Conservation (phyloP, 2,797 vertebrate species). For the Sternarchorhynchus goeldii region DNA sequence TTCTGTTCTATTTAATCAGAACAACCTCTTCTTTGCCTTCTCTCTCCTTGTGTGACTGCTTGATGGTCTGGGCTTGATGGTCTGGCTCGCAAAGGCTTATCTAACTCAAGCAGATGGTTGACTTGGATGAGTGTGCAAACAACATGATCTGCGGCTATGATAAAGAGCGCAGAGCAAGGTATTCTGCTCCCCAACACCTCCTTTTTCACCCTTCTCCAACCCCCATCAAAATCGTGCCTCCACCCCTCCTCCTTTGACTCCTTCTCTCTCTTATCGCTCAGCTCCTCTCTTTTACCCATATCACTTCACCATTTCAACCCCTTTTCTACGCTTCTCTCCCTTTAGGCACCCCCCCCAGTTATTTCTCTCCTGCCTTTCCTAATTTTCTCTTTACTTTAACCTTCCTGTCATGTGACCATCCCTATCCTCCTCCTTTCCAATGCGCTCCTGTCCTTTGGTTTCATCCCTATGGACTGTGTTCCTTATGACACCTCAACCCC, state of each 20-base stretch:
- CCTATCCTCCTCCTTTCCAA: slow-evolving; percentile 62
- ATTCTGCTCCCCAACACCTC: slow-evolving; percentile 68
- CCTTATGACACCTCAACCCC: slow-evolving; percentile 48
- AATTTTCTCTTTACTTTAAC: slow-evolving; percentile 52
- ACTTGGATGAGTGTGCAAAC: slow-evolving; percentile 99
- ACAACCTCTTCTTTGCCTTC: slow-evolving; percentile 45
- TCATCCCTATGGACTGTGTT: slow-evolving; percentile 32
- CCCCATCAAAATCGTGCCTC: slow-evolving; percentile 42
- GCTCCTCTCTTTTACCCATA: not conserved
- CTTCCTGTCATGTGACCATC: slow-evolving; percentile 1
- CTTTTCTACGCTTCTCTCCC: not conserved
- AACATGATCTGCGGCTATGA: slow-evolving; percentile 94
- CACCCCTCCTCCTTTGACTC: slow-evolving; percentile 56
- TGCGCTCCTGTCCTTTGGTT: slow-evolving; percentile 21
- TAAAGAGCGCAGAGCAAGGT: slow-evolving; percentile 94
- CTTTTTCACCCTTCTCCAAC: slow-evolving; percentile 45
- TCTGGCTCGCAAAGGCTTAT: slow-evolving; percentile 96
- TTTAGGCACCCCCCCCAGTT: slow-evolving; percentile 47
- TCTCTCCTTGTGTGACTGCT: slow-evolving; percentile 92
- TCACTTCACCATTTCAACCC: not conserved
- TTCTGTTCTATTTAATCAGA: not conserved
- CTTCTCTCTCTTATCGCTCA: slow-evolving; percentile 14
- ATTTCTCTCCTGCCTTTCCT: slow-evolving; percentile 57
- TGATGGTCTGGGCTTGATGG: slow-evolving; percentile 89
- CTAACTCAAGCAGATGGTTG: slow-evolving; percentile 99